These are phyloP conservation scores for Natator depressus DNA, from an alignment of 2,113 vertebrate species.

Conservation along the genomic window DNA sequence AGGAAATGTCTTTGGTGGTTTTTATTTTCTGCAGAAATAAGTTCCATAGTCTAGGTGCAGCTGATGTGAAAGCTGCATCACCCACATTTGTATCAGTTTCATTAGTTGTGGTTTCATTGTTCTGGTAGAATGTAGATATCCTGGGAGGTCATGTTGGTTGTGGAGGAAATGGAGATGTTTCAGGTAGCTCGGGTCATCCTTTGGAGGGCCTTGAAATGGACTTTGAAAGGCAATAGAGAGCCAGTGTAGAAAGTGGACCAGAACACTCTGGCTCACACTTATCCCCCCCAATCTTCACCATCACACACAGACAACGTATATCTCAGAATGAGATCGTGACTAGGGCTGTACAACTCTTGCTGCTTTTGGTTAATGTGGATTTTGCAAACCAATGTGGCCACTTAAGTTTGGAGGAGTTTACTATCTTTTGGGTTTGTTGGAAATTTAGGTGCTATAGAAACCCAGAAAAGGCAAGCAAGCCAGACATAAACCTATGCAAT, in stretches of 20 bases:
- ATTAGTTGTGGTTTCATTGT: background rate
- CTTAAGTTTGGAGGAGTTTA: background rate
- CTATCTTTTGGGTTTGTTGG: background rate
- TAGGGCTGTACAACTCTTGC: background rate
- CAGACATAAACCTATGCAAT: background rate
- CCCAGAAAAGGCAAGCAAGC: background rate
- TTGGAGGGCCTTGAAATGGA: background rate
- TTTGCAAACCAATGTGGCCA: background rate
- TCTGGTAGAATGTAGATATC: background rate
- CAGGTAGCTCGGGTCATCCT: background rate
- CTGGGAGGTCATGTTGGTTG: background rate
- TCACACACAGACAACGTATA: background rate
- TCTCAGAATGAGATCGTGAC: background rate
- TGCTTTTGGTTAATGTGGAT: accelerated
- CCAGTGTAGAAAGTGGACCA: background rate
- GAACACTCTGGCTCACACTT: background rate
- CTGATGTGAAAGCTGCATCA: background rate
- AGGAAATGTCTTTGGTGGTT: accelerated
- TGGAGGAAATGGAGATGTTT: accelerated
- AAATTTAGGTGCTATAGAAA: background rate
- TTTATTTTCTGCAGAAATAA: background rate
- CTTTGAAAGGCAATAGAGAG: background rate
- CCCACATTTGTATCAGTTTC: background rate
- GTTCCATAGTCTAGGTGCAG: background rate
- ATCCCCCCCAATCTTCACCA: background rate